Evolutionary conservation across 2,113 vertebrate species (phyloP).

Genomic region (human): GRCh38 chr2:202108501-202109000

Average conservation of each 20-base stretch:
- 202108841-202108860: slow-evolving; percentile 14
- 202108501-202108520: neutral
- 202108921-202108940: neutral
- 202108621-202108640: neutral
- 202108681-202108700: neutral
- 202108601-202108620: neutral
- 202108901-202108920: neutral
- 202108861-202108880: neutral
- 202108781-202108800: neutral
- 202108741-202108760: neutral
- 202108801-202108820: neutral
- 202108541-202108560: neutral
- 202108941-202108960: neutral
- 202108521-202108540: neutral
- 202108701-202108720: slow-evolving; percentile 4
- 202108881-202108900: neutral
- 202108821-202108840: neutral
- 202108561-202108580: neutral
- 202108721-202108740: neutral
- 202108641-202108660: neutral
- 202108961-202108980: neutral
- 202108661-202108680: neutral
- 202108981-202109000: neutral
- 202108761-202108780: neutral
- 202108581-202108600: neutral